phyloP scores from a whole-genome alignment of 37 sponge, comb jelly and placozoan genomes.

The Lycopodina hypogea region DNA sequence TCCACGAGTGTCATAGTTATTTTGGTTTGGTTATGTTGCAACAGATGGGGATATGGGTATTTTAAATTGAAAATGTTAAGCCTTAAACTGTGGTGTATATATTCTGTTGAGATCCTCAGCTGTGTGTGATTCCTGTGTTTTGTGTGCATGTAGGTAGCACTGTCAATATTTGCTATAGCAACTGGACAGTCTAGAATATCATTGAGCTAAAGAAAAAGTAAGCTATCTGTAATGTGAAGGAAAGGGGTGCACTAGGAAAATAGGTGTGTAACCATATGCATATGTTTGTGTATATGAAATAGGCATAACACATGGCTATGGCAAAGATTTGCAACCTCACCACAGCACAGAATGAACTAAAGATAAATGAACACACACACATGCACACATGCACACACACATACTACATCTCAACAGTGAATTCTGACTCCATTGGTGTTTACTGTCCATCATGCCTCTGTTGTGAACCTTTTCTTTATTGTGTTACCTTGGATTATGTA shows the following conservation, averaged over 20 bases:
- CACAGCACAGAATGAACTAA: constrained; percentile 83
- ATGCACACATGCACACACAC: no score
- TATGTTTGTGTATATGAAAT: background rate
- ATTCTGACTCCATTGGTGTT: no score
- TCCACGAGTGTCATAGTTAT: no score
- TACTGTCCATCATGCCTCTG: no score
- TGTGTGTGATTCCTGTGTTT: background rate
- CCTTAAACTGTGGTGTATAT: no score
- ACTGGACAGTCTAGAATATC: constrained; percentile 75
- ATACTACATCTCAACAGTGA: no score
- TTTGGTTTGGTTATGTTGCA: no score
- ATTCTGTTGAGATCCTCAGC: no score
- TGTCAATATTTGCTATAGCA: constrained; percentile 84
- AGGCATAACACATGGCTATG: constrained; percentile 73
- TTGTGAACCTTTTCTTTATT: no score
- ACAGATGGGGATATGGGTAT: no score
- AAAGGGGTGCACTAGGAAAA: background rate
- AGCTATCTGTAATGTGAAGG: background rate
- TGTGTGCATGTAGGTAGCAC: constrained; percentile 55
- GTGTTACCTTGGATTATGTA: no score
- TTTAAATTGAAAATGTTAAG: no score
- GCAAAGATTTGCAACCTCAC: constrained; percentile 61
- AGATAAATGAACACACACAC: constrained; percentile 53
- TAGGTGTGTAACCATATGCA: background rate
- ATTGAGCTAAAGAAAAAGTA: constrained; percentile 94